A percentile compares a stretch with the other conserved stretches of the same genome.
Conservation (phyloP, 64 coral and sea anemone genomes). For the Acropora tenuis region DNA sequence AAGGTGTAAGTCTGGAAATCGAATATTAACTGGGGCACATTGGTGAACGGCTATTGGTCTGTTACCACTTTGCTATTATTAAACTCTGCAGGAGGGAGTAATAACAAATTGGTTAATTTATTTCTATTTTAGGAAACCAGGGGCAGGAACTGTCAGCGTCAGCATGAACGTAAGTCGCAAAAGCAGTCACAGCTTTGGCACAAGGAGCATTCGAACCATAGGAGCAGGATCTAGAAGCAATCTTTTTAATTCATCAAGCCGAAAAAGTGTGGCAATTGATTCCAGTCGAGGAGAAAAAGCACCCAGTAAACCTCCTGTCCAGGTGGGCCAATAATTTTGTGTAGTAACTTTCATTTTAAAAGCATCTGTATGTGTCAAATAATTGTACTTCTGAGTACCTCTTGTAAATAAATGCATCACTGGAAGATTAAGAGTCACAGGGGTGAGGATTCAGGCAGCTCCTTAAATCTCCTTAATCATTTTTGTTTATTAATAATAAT, state of each 20-base stretch:
- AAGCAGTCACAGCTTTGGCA: slow-evolving; percentile 95
- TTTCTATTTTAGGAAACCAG: slow-evolving; percentile 62
- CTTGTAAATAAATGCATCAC: too few relatives aligned
- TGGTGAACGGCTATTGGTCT: too few relatives aligned
- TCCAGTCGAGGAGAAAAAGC: slow-evolving; percentile 77
- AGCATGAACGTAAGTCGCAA: slow-evolving; percentile 84
- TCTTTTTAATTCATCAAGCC: slow-evolving; percentile 89
- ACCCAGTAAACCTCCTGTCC: slow-evolving; percentile 80
- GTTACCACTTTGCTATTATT: neutral
- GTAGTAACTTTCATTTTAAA: too few relatives aligned
- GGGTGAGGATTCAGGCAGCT: too few relatives aligned
- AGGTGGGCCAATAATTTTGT: slow-evolving; percentile 41
- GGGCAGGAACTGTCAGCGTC: slow-evolving; percentile 23
- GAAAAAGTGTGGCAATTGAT: slow-evolving; percentile 89
- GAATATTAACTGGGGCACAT: too few relatives aligned
- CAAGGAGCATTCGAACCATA: slow-evolving; percentile 76
- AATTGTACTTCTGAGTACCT: too few relatives aligned
- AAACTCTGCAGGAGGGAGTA: too few relatives aligned
- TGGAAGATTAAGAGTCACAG: too few relatives aligned
- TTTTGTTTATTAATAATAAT: too few relatives aligned
- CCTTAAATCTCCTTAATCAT: too few relatives aligned
- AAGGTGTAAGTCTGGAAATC: too few relatives aligned
- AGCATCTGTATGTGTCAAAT: too few relatives aligned
- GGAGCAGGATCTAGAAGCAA: slow-evolving; percentile 84
- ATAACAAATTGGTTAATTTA: neutral